Evolutionary conservation across 92 coral and sea anemone species (phyloP), one percentile per base, ranked within the genome.

Genomic region (Phenganax marumi): DNA sequence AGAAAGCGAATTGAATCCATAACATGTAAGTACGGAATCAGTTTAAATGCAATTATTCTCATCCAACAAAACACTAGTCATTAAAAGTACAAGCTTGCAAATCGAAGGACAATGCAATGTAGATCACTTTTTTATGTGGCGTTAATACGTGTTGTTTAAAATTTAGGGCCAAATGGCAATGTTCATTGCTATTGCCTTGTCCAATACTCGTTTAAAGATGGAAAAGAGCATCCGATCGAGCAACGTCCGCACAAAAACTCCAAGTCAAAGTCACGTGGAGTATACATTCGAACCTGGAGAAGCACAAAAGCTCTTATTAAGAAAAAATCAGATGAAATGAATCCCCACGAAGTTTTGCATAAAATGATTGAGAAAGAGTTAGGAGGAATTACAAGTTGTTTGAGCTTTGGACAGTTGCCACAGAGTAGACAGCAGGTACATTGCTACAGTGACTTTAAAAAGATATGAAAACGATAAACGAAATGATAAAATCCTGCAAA

Each of bases 361-460:
- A 77, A 56, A 69, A 52, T 69, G 7, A 49, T 75, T 10, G 26
- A 16, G 10, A 25, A 75, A 52, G 64, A 75, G 21, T 65, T 75
- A 11, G 68, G 68, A 7, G 76, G 75, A 23, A 58, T 86, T 64
- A 70, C 83, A 33, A 86, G 80, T 83, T 73, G 90, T 79, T 58
- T 66, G 76, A 73, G n/a, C n/a, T n/a, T n/a, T n/a, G 90, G 84
- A 26, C 90, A 87, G 80, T 51, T 83, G 54, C 90, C 87, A 77
- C 87, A 87, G 70, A 76, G 83, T 83, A 72, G 90, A 76, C 90
- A 87, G 68, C 85, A 87, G 72, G 90, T 84, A 46, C n/a, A n/a
- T n/a, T n/a, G n/a, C n/a, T n/a, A n/a, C n/a, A n/a, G n/a, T n/a
- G n/a, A n/a, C n/a, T n/a, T n/a, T n/a, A n/a, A n/a, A n/a, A n/a